Evolutionary conservation across 2,888 invertebrate species (phyloP).

Genomic region (Monoplex corrugatus): DNA sequence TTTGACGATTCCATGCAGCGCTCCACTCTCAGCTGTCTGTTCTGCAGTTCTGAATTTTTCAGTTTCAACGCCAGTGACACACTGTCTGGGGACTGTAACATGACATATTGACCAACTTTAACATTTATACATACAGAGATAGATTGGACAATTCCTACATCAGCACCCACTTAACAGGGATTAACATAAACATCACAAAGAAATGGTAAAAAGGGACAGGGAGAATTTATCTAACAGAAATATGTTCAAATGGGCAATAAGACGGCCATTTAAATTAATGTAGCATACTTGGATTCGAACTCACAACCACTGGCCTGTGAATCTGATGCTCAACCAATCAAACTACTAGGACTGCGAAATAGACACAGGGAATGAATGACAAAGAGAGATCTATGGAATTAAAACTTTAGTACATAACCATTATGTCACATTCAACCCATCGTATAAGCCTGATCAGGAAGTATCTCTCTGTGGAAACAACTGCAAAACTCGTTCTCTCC

Average conservation of each 20-base stretch:
- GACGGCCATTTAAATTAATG: neutral
- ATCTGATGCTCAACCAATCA: too few species aligned
- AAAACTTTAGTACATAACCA: too few species aligned
- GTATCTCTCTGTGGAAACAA: too few species aligned
- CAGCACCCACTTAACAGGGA: neutral
- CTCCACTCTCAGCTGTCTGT: constrained; percentile 52
- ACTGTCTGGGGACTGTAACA: constrained; percentile 54
- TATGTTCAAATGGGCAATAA: too few species aligned
- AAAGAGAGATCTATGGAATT: too few species aligned
- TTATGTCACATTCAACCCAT: too few species aligned
- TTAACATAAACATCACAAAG: neutral
- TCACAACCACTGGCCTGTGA: too few species aligned
- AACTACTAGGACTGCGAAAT: too few species aligned
- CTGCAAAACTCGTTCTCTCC: too few species aligned
- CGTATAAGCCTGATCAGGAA: too few species aligned
- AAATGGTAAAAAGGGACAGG: neutral
- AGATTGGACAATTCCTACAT: neutral
- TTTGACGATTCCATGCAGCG: constrained; percentile 40
- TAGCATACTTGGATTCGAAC: neutral
- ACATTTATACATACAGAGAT: neutral
- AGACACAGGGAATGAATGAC: too few species aligned
- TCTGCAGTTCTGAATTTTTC: constrained; percentile 47
- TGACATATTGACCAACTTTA: constrained; percentile 20
- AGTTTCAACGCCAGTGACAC: constrained; percentile 55
- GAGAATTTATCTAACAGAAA: neutral